Evolutionary conservation across 2,888 invertebrate species (phyloP), one percentile per base, ranked within the genome.

Genomic region (Melanostoma mellinum): DNA sequence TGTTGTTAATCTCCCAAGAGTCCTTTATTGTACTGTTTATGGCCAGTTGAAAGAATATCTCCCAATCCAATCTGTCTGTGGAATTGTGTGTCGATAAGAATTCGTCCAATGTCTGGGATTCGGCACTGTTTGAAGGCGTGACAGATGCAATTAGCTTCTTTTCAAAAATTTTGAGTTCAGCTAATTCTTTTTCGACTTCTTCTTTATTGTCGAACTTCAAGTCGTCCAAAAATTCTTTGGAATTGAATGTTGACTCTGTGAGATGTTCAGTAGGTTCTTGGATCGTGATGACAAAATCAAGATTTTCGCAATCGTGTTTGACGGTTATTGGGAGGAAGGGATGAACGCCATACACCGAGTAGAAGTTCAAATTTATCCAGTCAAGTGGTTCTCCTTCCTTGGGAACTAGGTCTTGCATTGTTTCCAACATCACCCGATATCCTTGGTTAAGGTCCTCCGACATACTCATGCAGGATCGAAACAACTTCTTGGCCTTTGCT

Each of bases 31-130:
- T 88, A 8, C 88, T 88, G 82, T 90, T 90, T 63, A 90, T 89
- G 3, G 90, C 90, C 9, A 88, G 42, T 0, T 89, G 86, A 4
- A 90, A 89, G 20, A 87, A 86, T 0, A 79, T 85, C 1, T 88
- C 88, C 90, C 90, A 90, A 33, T 90, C 88, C n/a, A 90, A 20
- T 20, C 20, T n/a, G 0, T 86, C 87, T 71, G 88, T 89, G 10
- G 85, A 68, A 32, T 88, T 87, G 48, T 90, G 90, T 1, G 61
- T 60, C 2, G 2, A 9, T 0, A 89, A 33, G 10, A 90, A 90
- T 1, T 88, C 87, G 0, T 58, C 86, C n/a, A 90, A 6, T 0
- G 56, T 85, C 0, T 88, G 65, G 0, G 84, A 63, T 42, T 88
- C 87, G 0, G 88, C 87, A 46, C 86, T 81, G 20, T 89, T 88